Percentiles rank a stretch among this genome's conserved stretches.
Evolutionary conservation across 2,113 vertebrate species (phyloP).

Genomic region (Sisor rabdophorus): DNA sequence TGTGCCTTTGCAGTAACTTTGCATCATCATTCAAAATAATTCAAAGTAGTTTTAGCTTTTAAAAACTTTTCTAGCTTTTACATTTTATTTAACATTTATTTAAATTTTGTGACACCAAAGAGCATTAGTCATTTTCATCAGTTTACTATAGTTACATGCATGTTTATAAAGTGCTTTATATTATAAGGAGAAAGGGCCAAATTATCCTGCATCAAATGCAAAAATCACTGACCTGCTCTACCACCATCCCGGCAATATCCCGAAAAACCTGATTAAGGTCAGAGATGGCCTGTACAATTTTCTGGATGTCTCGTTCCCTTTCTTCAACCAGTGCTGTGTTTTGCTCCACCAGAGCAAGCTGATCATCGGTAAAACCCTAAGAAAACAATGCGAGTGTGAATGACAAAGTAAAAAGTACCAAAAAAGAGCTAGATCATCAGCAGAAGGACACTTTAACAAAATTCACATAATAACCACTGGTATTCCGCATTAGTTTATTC

Average conservation of each 20-base stretch:
- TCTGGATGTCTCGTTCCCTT: conserved; percentile 87
- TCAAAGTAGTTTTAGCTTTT: neutral
- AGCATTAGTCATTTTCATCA: too few relatives aligned
- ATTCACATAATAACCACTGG: too few relatives aligned
- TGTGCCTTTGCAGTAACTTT: neutral
- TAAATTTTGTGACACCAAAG: too few relatives aligned
- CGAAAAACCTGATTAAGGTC: conserved; percentile 96
- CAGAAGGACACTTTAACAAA: too few relatives aligned
- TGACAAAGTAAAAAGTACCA: neutral
- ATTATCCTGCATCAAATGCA: neutral
- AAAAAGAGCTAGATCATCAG: neutral
- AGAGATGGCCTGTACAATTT: conserved; percentile 94
- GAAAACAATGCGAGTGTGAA: neutral
- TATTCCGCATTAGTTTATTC: too few relatives aligned
- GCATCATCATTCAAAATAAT: neutral
- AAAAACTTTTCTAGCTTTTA: neutral
- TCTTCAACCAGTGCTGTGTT: conserved; percentile 90
- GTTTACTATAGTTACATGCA: neutral
- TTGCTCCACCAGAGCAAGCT: conserved; percentile 85
- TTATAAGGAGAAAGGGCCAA: neutral
- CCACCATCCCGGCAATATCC: conserved; percentile 92
- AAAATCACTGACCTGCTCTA: conserved; percentile 83
- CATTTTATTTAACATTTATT: too few relatives aligned
- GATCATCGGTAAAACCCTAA: conserved; percentile 91
- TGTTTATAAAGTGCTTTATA: neutral